Conservation (phyloP, 2,797 vertebrate species). For the Periparus ater region DNA sequence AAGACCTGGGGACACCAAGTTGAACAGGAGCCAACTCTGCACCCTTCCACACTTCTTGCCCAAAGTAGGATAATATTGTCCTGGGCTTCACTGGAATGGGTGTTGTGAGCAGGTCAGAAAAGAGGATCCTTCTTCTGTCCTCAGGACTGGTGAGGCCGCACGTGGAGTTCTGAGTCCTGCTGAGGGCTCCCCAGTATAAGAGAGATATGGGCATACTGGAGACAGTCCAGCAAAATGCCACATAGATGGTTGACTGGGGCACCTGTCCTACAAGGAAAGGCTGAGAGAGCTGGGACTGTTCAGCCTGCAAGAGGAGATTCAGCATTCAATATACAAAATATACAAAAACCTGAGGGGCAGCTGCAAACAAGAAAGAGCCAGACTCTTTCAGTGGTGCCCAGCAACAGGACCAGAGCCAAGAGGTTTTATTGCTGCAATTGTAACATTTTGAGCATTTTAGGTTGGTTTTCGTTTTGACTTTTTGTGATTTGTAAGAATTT, state of each 20-base stretch:
- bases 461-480: neutral
- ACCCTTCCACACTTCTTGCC: neutral
- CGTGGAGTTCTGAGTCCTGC: too few species aligned
- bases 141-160: neutral
- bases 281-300: neutral
- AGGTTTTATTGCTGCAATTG: neutral
- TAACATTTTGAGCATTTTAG: neutral
- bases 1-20: neutral
- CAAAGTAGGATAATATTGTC: neutral
- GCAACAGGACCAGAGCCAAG: neutral
- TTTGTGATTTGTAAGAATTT: neutral
- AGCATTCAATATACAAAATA: too few species aligned
- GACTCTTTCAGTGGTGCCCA: neutral
- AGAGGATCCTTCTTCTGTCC: neutral
- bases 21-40: neutral
- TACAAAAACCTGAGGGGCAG: neutral
- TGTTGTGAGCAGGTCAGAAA: rapidly evolving
- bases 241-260: neutral
- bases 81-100: neutral
- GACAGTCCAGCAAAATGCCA: neutral
- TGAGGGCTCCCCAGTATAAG: neutral
- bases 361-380: neutral
- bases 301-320: neutral
- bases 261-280: neutral
- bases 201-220: rapidly evolving